Percentiles rank a stretch among this genome's conserved stretches.
These are phyloP conservation scores for Cyanoderma ruficeps DNA, from an alignment of 2,113 vertebrate genomes.

Conservation along the genomic window DNA sequence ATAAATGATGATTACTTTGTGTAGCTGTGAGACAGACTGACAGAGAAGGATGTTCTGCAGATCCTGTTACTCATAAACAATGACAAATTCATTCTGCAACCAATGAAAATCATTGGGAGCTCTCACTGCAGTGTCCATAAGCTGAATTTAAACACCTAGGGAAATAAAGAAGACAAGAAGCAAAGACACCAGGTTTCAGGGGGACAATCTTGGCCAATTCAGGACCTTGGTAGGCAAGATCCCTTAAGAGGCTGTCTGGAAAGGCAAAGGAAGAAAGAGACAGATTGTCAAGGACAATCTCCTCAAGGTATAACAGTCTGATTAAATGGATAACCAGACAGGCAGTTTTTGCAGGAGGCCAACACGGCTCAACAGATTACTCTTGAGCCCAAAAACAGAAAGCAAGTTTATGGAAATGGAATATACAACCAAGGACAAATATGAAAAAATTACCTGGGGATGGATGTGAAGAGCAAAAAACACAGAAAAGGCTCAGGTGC, in stretches of 20 bases:
- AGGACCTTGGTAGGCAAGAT: background rate
- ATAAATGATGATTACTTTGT: background rate
- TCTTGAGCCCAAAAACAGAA: background rate
- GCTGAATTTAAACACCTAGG: background rate
- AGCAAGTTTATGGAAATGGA: background rate
- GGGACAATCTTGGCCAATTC: background rate
- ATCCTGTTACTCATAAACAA: background rate
- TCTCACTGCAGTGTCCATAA: background rate
- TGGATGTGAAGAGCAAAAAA: background rate
- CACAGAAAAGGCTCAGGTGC: background rate
- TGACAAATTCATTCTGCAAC: background rate
- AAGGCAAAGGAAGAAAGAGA: background rate
- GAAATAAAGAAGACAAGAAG: background rate
- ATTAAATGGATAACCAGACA: background rate
- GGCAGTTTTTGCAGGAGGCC: background rate
- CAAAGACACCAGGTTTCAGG: background rate
- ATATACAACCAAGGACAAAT: background rate
- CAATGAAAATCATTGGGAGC: background rate
- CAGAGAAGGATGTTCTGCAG: background rate
- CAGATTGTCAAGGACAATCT: background rate
- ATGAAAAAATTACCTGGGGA: background rate
- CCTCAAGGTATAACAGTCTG: background rate
- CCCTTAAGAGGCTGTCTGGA: background rate
- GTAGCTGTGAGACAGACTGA: background rate
- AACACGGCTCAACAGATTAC: background rate